Evolutionary conservation across 2,113 vertebrate genomes (phyloP), one percentile per base, ranked within the genome.

Genomic region (Nannobrachium achirus): DNA sequence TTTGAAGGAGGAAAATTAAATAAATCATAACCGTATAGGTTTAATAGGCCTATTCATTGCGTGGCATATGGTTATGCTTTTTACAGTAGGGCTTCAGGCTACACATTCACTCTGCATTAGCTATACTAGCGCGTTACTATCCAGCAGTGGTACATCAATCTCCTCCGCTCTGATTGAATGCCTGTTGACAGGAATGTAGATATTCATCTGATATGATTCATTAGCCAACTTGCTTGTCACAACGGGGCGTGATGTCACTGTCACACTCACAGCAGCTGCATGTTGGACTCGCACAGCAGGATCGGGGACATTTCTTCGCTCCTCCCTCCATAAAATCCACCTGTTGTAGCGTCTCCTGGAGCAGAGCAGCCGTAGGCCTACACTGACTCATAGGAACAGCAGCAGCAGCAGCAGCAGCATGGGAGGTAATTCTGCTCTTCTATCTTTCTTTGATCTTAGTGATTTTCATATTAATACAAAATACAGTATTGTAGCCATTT

Each of bases 231-330:
- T 42, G 20, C 78, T 75, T 59, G 60, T 41, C 56, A 42, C 49
- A 44, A 41, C 10, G 57, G 39, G 64, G 9, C 16, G 55, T 88
- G 78, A 85, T 76, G 73, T 80, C 80, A n/a, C n/a, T n/a, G n/a
- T n/a, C n/a, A n/a, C n/a, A n/a, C n/a, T n/a, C n/a, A 80, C 62
- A 41, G 44, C 59, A 41, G 40, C 4, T 19, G 41, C 61, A 33
- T 18, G 33, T 14, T 33, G 49, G 78, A 85, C 86, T 63, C 60
- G 85, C 14, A 69, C 76, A 73, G 80, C 78, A 71, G 85, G 82
- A 65, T 68, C 57, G 52, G 67, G 76, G 64, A 75, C 59, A 69
- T 85, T 64, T 73, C 40, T 15, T 55, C 14, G 42, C 78, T 59
- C 86, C 79, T n/a, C 81, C 69, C 66, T 60, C 52, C 1, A 52